phyloP scores from a whole-genome alignment of 2,797 vertebrate species.

The Acanthurus leucopareius region DNA sequence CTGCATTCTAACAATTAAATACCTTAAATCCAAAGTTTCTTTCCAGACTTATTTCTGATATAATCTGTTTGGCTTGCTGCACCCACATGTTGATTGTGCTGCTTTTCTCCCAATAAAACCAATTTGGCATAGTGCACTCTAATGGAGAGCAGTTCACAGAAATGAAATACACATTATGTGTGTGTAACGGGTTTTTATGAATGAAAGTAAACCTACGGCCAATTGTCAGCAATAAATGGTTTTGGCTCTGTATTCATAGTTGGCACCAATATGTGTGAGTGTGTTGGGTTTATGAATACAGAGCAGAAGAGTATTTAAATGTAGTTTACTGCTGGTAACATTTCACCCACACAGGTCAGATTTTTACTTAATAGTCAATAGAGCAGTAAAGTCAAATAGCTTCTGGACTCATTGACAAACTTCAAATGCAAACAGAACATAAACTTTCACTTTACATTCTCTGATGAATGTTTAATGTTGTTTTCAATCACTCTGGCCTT shows the following conservation, averaged over 20 bases:
- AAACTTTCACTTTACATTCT: neutral
- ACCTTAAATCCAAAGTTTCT: neutral
- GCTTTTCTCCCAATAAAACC: neutral
- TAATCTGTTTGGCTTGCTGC: neutral
- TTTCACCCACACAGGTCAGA: constrained; percentile 28
- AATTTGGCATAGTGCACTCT: neutral
- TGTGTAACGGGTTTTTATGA: constrained; percentile 20
- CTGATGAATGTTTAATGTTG: neutral
- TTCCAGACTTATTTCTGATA: neutral
- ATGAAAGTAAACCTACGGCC: constrained; percentile 14
- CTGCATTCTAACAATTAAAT: neutral
- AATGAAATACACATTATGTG: neutral
- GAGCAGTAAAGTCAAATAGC: neutral
- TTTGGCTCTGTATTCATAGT: constrained; percentile 8
- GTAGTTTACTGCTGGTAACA: constrained; percentile 28
- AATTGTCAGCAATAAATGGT: constrained; percentile 5
- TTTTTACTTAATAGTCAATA: neutral
- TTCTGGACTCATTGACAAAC: constrained; percentile 10
- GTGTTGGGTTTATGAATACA: constrained; percentile 30
- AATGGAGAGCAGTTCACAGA: neutral
- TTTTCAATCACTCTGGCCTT: neutral
- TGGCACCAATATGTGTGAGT: neutral
- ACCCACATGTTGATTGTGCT: neutral
- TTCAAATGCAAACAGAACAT: neutral
- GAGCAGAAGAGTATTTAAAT: neutral